Evolutionary conservation across 2,113 vertebrate genomes (phyloP).

Genomic region (Cnemophilus loriae): DNA sequence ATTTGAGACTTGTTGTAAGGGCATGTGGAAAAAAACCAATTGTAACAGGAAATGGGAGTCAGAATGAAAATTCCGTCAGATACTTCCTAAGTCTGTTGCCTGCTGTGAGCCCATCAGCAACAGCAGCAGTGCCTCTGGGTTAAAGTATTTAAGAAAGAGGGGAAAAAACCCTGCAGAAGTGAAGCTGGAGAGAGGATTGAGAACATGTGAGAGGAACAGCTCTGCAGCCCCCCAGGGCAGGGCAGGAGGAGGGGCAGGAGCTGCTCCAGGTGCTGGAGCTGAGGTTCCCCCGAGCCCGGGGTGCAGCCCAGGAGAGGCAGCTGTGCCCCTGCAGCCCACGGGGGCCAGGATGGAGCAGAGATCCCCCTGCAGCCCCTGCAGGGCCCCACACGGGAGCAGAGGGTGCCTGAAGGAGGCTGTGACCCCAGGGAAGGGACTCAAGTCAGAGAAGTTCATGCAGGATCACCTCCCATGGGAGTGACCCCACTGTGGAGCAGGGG

Average conservation of each 20-base stretch:
- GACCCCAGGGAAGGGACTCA: neutral
- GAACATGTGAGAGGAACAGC: neutral
- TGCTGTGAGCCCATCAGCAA: neutral
- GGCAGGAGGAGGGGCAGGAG: neutral
- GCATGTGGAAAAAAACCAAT: neutral
- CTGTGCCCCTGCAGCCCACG: neutral
- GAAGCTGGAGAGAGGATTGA: neutral
- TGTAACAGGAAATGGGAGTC: neutral
- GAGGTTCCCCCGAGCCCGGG: neutral
- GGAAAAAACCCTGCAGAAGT: neutral
- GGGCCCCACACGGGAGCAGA: rapidly evolving
- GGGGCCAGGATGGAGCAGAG: neutral
- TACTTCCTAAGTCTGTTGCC: too few relatives aligned
- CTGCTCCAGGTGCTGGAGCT: neutral
- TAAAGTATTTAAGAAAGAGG: neutral
- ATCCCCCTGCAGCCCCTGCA: neutral
- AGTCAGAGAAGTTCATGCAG: neutral
- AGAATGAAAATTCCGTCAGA: neutral
- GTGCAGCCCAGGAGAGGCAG: neutral
- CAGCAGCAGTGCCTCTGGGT: too few relatives aligned
- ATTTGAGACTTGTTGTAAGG: neutral
- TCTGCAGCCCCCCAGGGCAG: neutral
- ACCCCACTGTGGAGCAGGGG: too few relatives aligned
- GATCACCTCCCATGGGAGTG: too few relatives aligned
- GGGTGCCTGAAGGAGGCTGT: neutral